These are phyloP conservation scores for Vireo altiloquus DNA, from an alignment of 2,113 vertebrate species.

Conservation along the genomic window DNA sequence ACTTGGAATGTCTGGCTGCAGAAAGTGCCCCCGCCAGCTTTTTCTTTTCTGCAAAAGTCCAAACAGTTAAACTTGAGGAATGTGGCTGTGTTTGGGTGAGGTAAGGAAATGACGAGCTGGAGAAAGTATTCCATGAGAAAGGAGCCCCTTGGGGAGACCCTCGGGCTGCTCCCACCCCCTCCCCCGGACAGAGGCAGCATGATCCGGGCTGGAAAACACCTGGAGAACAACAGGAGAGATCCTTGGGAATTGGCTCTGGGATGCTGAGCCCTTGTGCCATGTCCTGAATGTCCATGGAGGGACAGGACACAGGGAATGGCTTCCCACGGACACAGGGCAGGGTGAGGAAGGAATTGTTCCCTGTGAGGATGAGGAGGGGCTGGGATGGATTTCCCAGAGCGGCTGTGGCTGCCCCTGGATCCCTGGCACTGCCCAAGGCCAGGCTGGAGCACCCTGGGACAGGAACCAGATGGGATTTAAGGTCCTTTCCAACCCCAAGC, in stretches of 20 bases:
- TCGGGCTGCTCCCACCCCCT: background rate
- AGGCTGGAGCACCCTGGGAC: background rate
- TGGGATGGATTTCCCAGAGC: background rate
- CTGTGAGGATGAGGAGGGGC: background rate
- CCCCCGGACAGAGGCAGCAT: background rate
- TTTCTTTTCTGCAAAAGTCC: conserved; percentile 7
- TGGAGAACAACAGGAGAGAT: background rate
- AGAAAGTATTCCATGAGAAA: conserved; percentile 47
- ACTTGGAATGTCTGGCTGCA: conserved; percentile 52
- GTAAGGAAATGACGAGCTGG: conserved; percentile 53
- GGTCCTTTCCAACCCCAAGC: background rate
- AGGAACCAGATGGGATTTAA: background rate
- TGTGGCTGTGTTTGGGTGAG: conserved; percentile 41
- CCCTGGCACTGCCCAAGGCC: background rate
- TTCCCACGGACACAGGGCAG: background rate
- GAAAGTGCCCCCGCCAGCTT: conserved; percentile 2
- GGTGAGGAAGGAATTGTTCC: background rate
- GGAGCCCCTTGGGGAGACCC: conserved; percentile 13
- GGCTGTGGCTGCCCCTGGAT: background rate
- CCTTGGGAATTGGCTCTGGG: too few species aligned
- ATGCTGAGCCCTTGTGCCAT: background rate
- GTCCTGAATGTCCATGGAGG: background rate
- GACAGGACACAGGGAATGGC: background rate
- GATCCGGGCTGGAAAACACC: fast-evolving
- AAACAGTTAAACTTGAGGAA: conserved; percentile 54